Percentiles rank a stretch among this genome's conserved stretches.
Conservation (phyloP, 2,888 invertebrate genomes). For the Parascotia fuliginaria region DNA sequence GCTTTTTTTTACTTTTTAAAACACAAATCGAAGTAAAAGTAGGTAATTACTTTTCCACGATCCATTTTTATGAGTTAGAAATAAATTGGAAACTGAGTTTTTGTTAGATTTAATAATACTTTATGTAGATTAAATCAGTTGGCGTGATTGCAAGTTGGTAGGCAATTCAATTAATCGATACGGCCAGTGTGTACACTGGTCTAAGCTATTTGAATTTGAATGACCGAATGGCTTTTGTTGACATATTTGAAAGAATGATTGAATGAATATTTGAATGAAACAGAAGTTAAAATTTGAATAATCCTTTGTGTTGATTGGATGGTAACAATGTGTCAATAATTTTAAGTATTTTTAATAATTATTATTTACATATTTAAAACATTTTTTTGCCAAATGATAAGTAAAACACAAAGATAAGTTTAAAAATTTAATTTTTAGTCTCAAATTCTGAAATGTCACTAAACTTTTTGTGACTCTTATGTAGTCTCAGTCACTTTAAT, state of each 20-base stretch:
- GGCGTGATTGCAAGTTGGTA: not conserved
- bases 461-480: too few species aligned
- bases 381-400: too few species aligned
- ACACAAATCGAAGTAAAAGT: not conserved
- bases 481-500: too few species aligned
- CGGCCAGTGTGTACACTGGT: not conserved
- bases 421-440: too few species aligned
- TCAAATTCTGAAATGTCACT: too few species aligned
- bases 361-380: too few species aligned
- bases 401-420: too few species aligned
- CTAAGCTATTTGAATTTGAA: not conserved
- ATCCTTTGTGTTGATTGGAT: too few species aligned
- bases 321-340: too few species aligned
- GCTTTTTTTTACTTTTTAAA: too few species aligned
- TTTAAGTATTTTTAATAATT: too few species aligned
- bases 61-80: not conserved
- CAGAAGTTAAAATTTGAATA: not conserved
- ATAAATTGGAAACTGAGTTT: not conserved
- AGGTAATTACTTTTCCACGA: not conserved
- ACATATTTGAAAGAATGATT: not conserved
- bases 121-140: not conserved
- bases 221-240: not conserved
- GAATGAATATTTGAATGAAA: not conserved
- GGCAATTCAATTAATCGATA: not conserved
- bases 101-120: not conserved